Percentiles rank a stretch among this genome's conserved stretches.
Evolutionary conservation across 2,797 vertebrate genomes (phyloP).

Genomic region (Syngnathus acus): DNA sequence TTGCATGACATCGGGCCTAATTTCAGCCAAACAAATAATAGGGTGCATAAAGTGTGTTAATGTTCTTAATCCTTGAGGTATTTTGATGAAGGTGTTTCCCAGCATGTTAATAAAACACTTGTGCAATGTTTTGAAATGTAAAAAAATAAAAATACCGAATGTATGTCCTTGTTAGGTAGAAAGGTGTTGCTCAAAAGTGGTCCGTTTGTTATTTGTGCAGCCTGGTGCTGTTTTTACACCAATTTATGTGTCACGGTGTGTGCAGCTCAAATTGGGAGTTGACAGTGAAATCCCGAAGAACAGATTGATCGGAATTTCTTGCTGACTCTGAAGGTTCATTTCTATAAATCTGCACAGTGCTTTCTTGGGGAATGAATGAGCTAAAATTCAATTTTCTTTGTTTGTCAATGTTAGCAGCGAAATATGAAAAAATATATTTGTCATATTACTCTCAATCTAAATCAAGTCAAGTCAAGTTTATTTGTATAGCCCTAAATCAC

Average conservation of each 20-base stretch:
- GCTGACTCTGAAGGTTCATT: neutral
- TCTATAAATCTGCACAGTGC: neutral
- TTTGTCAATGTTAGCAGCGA: neutral
- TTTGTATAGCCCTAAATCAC: no score
- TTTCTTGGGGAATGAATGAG: neutral
- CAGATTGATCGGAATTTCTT: conserved; percentile 1
- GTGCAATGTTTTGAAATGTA: neutral
- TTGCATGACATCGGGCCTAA: no score
- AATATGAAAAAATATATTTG: neutral
- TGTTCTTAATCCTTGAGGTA: neutral
- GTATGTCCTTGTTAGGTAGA: neutral
- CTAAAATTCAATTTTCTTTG: neutral
- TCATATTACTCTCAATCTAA: neutral
- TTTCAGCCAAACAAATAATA: neutral
- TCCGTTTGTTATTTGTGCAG: neutral
- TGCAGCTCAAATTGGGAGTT: neutral
- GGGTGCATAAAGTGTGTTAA: neutral
- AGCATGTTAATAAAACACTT: no score
- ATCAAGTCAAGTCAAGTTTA: no score
- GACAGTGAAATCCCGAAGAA: neutral
- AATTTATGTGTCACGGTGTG: neutral
- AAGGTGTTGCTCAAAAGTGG: neutral
- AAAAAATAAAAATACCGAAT: neutral
- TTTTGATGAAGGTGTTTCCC: neutral
- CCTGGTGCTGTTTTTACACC: neutral